Conservation (phyloP, 1,140 invertebrate genomes). For the Pantala flavescens region DNA sequence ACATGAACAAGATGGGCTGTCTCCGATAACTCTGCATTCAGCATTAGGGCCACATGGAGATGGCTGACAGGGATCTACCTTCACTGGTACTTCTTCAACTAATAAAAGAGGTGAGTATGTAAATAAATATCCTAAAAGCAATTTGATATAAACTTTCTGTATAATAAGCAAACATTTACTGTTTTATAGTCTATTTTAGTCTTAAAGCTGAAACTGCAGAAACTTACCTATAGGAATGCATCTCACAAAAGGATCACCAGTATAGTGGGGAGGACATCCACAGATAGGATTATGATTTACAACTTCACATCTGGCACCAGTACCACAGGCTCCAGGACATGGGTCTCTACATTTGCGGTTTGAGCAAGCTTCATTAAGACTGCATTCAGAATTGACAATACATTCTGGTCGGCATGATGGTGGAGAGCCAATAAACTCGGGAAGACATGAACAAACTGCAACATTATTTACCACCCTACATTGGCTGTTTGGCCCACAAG, state of each 20-base stretch:
- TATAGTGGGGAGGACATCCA: slow-evolving; percentile 28
- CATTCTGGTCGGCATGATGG: slow-evolving; percentile 30
- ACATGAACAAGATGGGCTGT: slow-evolving; percentile 50
- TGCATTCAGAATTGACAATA: slow-evolving; percentile 34
- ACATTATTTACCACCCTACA: slow-evolving; percentile 31
- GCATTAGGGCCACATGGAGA: slow-evolving; percentile 56
- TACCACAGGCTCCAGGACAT: slow-evolving; percentile 30
- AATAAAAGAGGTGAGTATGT: background rate
- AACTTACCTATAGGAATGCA: slow-evolving; percentile 24
- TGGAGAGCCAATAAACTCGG: slow-evolving; percentile 32
- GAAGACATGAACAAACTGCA: slow-evolving; percentile 35
- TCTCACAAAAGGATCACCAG: slow-evolving; percentile 29
- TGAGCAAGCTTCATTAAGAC: slow-evolving; percentile 28
- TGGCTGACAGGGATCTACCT: slow-evolving; percentile 43
- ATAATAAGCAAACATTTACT: too few relatives aligned
- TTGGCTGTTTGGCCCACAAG: slow-evolving; percentile 37
- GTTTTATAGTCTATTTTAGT: too few relatives aligned
- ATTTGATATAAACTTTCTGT: too few relatives aligned
- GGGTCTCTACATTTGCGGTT: slow-evolving; percentile 24
- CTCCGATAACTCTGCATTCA: slow-evolving; percentile 44
- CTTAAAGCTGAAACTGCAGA: background rate
- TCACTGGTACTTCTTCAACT: background rate
- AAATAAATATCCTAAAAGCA: background rate
- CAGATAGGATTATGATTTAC: slow-evolving; percentile 31
- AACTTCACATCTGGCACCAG: slow-evolving; percentile 33